Evolutionary conservation across 1,140 invertebrate genomes (phyloP).

Genomic region (Aphidius gifuensis): DNA sequence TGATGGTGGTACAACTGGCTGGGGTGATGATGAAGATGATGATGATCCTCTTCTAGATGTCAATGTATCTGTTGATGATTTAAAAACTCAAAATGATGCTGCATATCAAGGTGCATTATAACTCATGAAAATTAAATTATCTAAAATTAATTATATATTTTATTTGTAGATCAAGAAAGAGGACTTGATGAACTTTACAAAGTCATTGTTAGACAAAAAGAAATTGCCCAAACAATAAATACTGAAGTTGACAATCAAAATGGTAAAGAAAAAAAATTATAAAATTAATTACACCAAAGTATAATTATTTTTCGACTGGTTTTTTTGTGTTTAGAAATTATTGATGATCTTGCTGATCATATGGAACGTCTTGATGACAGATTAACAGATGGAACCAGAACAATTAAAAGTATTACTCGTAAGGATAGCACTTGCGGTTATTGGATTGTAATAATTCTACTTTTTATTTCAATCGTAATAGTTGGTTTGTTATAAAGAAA

Average conservation of each 20-base stretch:
- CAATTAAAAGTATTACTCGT: slow-evolving; percentile 62
- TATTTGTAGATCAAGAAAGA: slow-evolving; percentile 68
- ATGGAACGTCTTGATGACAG: slow-evolving; percentile 69
- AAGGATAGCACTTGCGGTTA: slow-evolving; percentile 73
- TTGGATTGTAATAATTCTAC: slow-evolving; percentile 65
- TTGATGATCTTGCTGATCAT: slow-evolving; percentile 74
- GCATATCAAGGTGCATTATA: slow-evolving; percentile 37
- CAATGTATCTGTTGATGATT: slow-evolving; percentile 36
- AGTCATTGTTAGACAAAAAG: slow-evolving; percentile 74
- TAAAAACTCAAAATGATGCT: slow-evolving; percentile 41
- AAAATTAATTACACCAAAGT: slow-evolving; percentile 10
- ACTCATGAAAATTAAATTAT: slow-evolving; percentile 11
- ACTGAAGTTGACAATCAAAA: slow-evolving; percentile 78
- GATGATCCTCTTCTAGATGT: slow-evolving; percentile 37
- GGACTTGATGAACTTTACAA: slow-evolving; percentile 73
- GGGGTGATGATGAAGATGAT: slow-evolving; percentile 43
- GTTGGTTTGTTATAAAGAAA: no score
- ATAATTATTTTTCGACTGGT: slow-evolving; percentile 21
- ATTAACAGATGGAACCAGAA: slow-evolving; percentile 65
- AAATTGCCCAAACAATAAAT: slow-evolving; percentile 71
- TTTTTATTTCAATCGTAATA: slow-evolving; percentile 53
- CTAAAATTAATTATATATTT: slow-evolving; percentile 19
- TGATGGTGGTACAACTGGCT: slow-evolving; percentile 52
- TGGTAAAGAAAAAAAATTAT: slow-evolving; percentile 53
- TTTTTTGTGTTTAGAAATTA: slow-evolving; percentile 62